A percentile compares a stretch with the other conserved stretches of the same genome.
phyloP scores from a whole-genome alignment of 2,113 vertebrate species.

The Alosa alosa region DNA sequence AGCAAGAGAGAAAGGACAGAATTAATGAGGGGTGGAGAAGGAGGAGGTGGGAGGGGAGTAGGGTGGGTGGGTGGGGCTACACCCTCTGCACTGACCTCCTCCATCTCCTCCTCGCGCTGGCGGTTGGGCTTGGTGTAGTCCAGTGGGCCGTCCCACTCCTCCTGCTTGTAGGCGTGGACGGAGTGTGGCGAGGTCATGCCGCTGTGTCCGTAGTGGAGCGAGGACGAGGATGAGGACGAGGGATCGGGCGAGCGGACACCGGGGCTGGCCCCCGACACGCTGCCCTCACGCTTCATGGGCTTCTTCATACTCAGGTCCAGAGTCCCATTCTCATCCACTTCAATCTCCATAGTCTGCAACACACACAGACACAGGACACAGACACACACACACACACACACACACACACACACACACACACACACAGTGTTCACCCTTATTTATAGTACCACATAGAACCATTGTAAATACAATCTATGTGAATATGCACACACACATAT shows the following conservation, averaged over 20 bases:
- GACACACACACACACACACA: conserved; percentile 19
- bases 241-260: conserved; percentile 83
- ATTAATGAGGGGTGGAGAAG: neutral
- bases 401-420: no score
- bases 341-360: conserved; percentile 85
- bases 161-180: conserved; percentile 87
- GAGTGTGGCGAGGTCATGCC: conserved; percentile 86
- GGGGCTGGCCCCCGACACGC: conserved; percentile 83
- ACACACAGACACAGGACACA: neutral
- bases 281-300: conserved; percentile 82
- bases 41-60: neutral
- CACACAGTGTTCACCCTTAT: neutral
- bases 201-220: conserved; percentile 82
- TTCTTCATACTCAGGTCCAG: conserved; percentile 98
- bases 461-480: neutral
- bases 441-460: neutral
- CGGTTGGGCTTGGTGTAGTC: conserved; percentile 97
- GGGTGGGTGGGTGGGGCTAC: neutral
- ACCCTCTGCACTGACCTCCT: conserved; percentile 78
- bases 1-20: conserved; percentile 19
- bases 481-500: conserved; percentile 10
- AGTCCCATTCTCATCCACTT: conserved; percentile 96
- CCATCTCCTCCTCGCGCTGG: conserved; percentile 88
- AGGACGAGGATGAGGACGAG: conserved; percentile 67
- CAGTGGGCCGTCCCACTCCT: conserved; percentile 94